Evolutionary conservation across 2,888 invertebrate genomes (phyloP).

Genomic region (Ormyrus pomaceus): DNA sequence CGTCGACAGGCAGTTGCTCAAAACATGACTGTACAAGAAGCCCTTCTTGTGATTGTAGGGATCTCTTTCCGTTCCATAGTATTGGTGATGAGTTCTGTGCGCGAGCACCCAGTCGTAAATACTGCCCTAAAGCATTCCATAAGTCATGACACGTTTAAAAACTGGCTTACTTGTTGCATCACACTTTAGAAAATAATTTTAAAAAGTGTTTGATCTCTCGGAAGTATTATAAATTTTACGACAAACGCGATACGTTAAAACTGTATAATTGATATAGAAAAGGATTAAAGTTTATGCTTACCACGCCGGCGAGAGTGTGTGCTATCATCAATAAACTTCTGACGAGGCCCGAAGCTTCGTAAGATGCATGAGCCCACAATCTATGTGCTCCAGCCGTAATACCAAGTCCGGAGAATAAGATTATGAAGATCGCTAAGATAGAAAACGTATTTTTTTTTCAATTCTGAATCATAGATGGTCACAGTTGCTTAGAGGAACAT

Average conservation of each 20-base stretch:
- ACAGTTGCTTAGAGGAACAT: too few species aligned
- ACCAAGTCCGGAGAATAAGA: slow-evolving; percentile 83
- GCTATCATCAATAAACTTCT: slow-evolving; percentile 87
- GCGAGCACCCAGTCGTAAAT: slow-evolving; percentile 90
- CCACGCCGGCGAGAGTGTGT: slow-evolving; percentile 93
- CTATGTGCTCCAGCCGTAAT: slow-evolving; percentile 95
- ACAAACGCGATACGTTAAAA: too few species aligned
- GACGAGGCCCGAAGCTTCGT: slow-evolving; percentile 84
- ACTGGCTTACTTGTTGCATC: too few species aligned
- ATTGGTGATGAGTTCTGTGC: slow-evolving; percentile 89
- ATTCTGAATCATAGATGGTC: too few species aligned
- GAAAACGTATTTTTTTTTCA: neutral
- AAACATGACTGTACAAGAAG: slow-evolving; percentile 88
- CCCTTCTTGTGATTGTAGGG: slow-evolving; percentile 88
- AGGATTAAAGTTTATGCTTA: slow-evolving; percentile 70
- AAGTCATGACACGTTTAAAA: too few species aligned
- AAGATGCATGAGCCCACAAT: slow-evolving; percentile 93
- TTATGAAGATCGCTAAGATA: slow-evolving; percentile 81
- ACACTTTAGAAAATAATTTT: too few species aligned
- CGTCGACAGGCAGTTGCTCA: slow-evolving; percentile 82
- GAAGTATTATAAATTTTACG: too few species aligned
- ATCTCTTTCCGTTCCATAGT: slow-evolving; percentile 86
- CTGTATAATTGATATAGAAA: neutral
- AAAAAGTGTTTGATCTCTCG: too few species aligned
- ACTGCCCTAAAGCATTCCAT: slow-evolving; percentile 79